A percentile compares a stretch with the other conserved stretches of the same genome.
Conservation (phyloP, 2,797 vertebrate species). For the Dipus sagitta region DNA sequence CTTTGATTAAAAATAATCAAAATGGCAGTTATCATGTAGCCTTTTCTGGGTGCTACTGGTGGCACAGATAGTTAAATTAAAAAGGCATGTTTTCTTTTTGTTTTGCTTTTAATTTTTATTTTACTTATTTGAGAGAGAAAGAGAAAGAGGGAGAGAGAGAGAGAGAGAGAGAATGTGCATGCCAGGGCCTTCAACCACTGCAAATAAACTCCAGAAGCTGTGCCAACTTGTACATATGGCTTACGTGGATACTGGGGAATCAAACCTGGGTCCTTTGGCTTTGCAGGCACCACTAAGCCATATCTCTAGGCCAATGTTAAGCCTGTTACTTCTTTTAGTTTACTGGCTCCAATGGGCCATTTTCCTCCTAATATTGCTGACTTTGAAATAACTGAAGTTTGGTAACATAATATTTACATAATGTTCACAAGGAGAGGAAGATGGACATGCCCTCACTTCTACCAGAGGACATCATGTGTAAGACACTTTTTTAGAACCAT, state of each 20-base stretch:
- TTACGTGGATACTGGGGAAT: too few species aligned
- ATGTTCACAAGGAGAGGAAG: not conserved
- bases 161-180: too few species aligned
- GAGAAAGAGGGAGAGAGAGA: too few species aligned
- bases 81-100: not conserved
- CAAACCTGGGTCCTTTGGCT: too few species aligned
- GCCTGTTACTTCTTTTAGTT: not conserved
- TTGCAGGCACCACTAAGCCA: too few species aligned
- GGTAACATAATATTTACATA: too few species aligned
- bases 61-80: not conserved
- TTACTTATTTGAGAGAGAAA: too few species aligned
- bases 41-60: not conserved
- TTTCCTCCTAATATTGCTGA: not conserved
- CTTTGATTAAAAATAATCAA: conserved; percentile 20
- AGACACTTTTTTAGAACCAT: not conserved
- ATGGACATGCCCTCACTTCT: not conserved
- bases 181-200: too few species aligned
- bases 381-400: conserved; percentile 24
- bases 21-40: not conserved
- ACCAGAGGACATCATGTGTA: not conserved
- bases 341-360: not conserved
- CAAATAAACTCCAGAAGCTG: too few species aligned
- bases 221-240: too few species aligned
- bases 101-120: too few species aligned
- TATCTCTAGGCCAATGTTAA: too few species aligned